Conservation (phyloP, 2,888 invertebrate genomes). For the Orchesellides sinensis region DNA sequence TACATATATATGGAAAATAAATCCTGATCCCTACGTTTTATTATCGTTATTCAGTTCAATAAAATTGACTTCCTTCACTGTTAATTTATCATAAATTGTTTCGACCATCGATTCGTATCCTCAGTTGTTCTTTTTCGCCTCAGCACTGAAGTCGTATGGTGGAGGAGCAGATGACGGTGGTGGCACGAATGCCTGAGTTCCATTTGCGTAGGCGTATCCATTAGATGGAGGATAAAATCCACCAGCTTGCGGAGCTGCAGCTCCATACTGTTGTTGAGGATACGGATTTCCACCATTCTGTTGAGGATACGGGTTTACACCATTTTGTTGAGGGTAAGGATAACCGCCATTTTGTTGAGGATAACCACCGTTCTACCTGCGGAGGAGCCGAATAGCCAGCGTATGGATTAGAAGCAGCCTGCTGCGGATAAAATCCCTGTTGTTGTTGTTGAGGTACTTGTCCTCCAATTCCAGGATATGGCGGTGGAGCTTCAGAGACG, state of each 20-base stretch:
- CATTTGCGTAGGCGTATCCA: slow-evolving; percentile 69
- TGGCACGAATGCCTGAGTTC: slow-evolving; percentile 70
- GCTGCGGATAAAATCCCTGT: slow-evolving; percentile 53
- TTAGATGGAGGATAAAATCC: slow-evolving; percentile 52
- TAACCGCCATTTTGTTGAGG: slow-evolving; percentile 52
- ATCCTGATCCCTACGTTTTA: slow-evolving; percentile 3
- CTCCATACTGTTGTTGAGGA: background rate
- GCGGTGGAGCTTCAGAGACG: slow-evolving; percentile 79
- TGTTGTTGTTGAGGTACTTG: slow-evolving; percentile 15
- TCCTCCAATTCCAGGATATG: slow-evolving; percentile 78
- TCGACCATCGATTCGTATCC: background rate
- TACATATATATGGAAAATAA: too few relatives aligned
- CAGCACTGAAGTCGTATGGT: slow-evolving; percentile 54
- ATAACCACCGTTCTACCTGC: slow-evolving; percentile 36
- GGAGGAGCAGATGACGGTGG: slow-evolving; percentile 63
- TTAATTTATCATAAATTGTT: too few relatives aligned
- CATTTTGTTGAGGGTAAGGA: slow-evolving; percentile 27
- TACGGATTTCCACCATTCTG: slow-evolving; percentile 14
- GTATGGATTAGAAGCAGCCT: slow-evolving; percentile 38
- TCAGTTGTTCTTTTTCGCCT: slow-evolving; percentile 64
- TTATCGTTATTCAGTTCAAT: slow-evolving; percentile 4
- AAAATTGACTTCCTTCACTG: too few relatives aligned
- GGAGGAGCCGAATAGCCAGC: slow-evolving; percentile 15
- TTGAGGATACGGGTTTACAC: slow-evolving; percentile 18
- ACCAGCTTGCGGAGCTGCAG: slow-evolving; percentile 20